Percentiles rank a stretch among this genome's conserved stretches.
These are phyloP conservation scores for Chrysodeixis includens DNA, from an alignment of 2,888 invertebrate species.

Conservation along the genomic window DNA sequence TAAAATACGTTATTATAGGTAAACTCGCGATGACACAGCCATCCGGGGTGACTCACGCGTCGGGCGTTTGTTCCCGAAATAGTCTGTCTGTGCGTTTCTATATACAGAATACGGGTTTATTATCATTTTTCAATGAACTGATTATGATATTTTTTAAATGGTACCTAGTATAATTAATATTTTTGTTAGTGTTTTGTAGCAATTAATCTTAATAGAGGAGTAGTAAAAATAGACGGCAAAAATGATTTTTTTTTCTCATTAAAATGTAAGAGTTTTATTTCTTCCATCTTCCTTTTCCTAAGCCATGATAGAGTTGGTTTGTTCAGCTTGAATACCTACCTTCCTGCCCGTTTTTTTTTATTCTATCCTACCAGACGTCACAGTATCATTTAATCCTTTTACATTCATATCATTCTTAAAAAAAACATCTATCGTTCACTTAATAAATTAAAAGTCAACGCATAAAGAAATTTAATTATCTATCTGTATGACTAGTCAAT, in stretches of 20 bases:
- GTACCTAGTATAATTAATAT: constrained; percentile 9
- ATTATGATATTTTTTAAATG: constrained; percentile 31
- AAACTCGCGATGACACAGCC: constrained; percentile 68
- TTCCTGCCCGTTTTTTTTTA: too few species aligned
- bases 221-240: too few species aligned
- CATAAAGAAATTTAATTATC: neutral
- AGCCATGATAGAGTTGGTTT: too few species aligned
- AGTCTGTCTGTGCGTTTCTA: constrained; percentile 65
- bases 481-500: neutral
- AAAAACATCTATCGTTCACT: too few species aligned
- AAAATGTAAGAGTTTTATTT: too few species aligned
- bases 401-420: too few species aligned
- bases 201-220: neutral
- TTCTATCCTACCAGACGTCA: too few species aligned
- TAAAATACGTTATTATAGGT: constrained; percentile 53
- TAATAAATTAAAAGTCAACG: too few species aligned
- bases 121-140: constrained; percentile 51
- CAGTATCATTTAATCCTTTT: too few species aligned
- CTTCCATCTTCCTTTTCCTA: too few species aligned
- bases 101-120: constrained; percentile 52
- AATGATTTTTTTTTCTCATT: too few species aligned
- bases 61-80: constrained; percentile 68
- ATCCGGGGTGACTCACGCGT: constrained; percentile 64
- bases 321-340: too few species aligned
- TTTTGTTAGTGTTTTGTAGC: neutral